Evolutionary conservation across 2,113 vertebrate species (phyloP), one percentile per base, ranked within the genome.

Genomic region (Porphyrio hochstetteri): DNA sequence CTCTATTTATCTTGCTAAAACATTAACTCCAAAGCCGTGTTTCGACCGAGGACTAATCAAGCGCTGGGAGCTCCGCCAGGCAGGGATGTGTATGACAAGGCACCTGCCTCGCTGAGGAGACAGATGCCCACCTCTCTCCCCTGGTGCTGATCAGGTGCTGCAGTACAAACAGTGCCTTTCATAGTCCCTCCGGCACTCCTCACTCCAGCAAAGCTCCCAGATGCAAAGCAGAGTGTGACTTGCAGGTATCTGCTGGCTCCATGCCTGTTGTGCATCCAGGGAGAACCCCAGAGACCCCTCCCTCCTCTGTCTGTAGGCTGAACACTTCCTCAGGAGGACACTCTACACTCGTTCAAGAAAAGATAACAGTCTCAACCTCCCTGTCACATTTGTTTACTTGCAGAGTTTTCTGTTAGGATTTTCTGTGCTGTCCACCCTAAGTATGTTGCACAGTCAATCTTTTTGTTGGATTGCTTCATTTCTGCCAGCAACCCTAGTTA

Each of bases 21-120:
- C 7, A 46, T 25, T 36, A 50, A 40, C 7, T 55, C 11, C 1
- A 5, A 80, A 86, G 38, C 20, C 16, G 50, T 60, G 31, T 27
- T 68, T 59, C 44, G 28, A 55, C 16, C 0, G 6, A 31, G 15
- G 42, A 48, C 42, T 64, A 28, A 50, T 63, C 4, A 10, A 8
- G 3, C 0, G 0, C 53, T 28, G 36, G 36, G 24, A 89, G 6
- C 6, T 31, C 23, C 5, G 6, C 9, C 27, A 50, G n/a, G 13
- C 18, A 29, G 21, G 16, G 20, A 48, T 1, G 2, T 7, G 4
- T 42, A 18, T 55, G 0, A 0, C 3, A 5, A 65, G 14, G 27
- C 12, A 2, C 0, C 3, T 4, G 2, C 3, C 25, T 44, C 14
- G 0, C 8, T 25, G 23, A 7, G 48, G 4, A 56, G 35, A 10